Conservation (phyloP, 2,797 vertebrate genomes). For the Sebastes paucispinis region DNA sequence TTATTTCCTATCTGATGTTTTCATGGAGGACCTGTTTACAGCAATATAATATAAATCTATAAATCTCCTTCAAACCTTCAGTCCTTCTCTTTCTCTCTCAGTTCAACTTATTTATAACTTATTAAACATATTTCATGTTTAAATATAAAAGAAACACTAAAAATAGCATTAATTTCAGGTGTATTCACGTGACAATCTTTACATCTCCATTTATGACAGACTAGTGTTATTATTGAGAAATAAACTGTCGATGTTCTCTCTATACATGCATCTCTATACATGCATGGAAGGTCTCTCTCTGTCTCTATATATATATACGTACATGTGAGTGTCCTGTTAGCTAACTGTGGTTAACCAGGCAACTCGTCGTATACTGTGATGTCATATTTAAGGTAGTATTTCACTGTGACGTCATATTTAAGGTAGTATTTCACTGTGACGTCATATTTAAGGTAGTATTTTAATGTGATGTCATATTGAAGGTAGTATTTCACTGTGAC, state of each 20-base stretch:
- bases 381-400: no score
- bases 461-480: no score
- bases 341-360: not conserved
- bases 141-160: not conserved
- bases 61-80: conserved; percentile 38
- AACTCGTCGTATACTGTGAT: not conserved
- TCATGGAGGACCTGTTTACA: conserved; percentile 54
- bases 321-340: not conserved
- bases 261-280: no score
- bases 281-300: no score
- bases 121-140: not conserved
- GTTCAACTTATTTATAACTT: no score
- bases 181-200: not conserved
- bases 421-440: no score
- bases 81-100: not conserved
- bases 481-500: no score
- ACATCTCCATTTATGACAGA: not conserved
- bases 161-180: not conserved
- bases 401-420: no score
- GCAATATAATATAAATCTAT: conserved; percentile 49
- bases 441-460: no score
- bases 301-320: no score
- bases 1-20: conserved; percentile 49
- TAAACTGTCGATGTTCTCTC: no score
- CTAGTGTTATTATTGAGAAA: not conserved